These are phyloP conservation scores for Leptatherina wallacei DNA, from an alignment of 2,797 vertebrate species.

Conservation along the genomic window DNA sequence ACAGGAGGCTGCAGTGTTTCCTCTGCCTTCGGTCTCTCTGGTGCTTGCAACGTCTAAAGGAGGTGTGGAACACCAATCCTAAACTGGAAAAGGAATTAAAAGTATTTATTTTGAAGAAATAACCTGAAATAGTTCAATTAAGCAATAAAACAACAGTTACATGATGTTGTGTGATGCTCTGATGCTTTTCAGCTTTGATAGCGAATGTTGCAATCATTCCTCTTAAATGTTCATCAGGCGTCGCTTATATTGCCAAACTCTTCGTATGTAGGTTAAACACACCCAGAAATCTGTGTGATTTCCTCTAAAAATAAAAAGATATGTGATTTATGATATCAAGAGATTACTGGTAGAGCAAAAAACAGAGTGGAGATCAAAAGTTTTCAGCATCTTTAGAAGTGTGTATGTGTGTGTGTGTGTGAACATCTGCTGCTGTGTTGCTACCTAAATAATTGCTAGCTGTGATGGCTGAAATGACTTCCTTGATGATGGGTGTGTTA, in stretches of 20 bases:
- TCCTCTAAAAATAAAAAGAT: not conserved
- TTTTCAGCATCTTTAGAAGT: conserved; percentile 7
- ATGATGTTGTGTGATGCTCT: too few species aligned
- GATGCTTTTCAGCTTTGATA: too few species aligned
- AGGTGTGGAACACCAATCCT: too few species aligned
- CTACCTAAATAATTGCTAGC: conserved; percentile 35
- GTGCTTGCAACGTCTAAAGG: too few species aligned
- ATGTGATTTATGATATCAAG: not conserved
- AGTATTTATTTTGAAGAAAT: too few species aligned
- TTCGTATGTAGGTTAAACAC: not conserved
- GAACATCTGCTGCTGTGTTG: conserved; percentile 22
- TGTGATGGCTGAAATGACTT: conserved; percentile 43
- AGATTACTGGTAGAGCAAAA: not conserved
- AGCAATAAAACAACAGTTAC: too few species aligned
- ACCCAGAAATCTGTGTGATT: too few species aligned
- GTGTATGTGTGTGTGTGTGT: not conserved
- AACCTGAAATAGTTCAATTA: too few species aligned
- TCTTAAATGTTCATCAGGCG: not conserved
- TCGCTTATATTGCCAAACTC: not conserved
- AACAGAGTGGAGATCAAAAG: not conserved
- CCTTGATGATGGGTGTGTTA: conserved; percentile 23
- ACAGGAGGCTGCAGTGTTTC: not conserved
- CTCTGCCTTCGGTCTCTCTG: too few species aligned
- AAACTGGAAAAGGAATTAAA: too few species aligned
- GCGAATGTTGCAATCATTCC: too few species aligned